These are phyloP conservation scores for Nansenia antarctica DNA, from an alignment of 2,113 vertebrate genomes.

Conservation along the genomic window DNA sequence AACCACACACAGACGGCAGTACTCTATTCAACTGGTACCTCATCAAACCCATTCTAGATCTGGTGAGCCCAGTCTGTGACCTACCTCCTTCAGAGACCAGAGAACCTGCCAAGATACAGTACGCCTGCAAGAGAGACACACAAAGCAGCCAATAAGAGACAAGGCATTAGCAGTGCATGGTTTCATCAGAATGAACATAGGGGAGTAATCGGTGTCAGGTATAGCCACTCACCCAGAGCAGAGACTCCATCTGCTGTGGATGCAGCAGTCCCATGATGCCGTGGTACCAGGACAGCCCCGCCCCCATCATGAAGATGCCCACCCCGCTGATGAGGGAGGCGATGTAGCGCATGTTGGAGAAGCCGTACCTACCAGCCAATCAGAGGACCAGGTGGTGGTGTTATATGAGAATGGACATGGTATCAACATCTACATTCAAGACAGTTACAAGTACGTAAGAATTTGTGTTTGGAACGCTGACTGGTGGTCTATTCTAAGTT, in stretches of 20 bases:
- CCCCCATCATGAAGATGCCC: slow-evolving; percentile 99
- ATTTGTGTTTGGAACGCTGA: too few relatives aligned
- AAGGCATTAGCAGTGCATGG: background rate
- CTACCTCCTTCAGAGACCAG: slow-evolving; percentile 98
- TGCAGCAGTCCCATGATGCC: slow-evolving; percentile 94
- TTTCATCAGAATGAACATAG: background rate
- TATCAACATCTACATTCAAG: too few relatives aligned
- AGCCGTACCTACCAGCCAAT: slow-evolving; percentile 87
- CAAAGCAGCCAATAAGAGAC: background rate
- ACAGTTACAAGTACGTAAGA: too few relatives aligned
- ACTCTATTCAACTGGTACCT: too few relatives aligned
- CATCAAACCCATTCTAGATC: too few relatives aligned
- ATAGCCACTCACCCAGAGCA: slow-evolving; percentile 88
- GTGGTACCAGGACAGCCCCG: slow-evolving; percentile 98
- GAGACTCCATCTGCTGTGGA: slow-evolving; percentile 91
- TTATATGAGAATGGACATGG: too few relatives aligned
- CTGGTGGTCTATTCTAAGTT: too few relatives aligned
- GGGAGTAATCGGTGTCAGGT: background rate
- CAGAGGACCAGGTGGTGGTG: too few relatives aligned
- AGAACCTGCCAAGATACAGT: slow-evolving; percentile 96
- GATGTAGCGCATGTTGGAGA: slow-evolving; percentile 99
- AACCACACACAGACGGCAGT: too few relatives aligned
- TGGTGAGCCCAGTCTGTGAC: slow-evolving; percentile 32
- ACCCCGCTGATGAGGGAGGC: slow-evolving; percentile 96
- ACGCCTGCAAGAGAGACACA: slow-evolving; percentile 79